phyloP scores from a whole-genome alignment of 2,797 vertebrate species.

The Chaunax sp. region DNA sequence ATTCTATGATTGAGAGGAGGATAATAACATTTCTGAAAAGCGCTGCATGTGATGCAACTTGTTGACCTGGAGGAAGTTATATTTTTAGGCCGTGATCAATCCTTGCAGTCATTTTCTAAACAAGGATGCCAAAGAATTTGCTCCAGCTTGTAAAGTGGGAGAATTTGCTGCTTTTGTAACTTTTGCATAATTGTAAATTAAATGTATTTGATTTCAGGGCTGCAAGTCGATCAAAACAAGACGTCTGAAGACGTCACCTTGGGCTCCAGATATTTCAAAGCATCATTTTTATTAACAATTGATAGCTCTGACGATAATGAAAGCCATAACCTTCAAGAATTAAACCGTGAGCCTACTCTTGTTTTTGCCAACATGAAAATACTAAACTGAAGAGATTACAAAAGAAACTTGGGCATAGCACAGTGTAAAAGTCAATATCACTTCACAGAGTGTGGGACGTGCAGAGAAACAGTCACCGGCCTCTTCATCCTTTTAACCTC shows the following conservation, averaged over 20 bases:
- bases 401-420: neutral
- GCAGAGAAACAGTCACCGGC: neutral
- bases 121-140: too few species aligned
- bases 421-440: neutral
- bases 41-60: neutral
- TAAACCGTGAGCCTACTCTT: neutral
- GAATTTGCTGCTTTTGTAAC: neutral
- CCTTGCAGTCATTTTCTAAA: too few species aligned
- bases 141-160: neutral
- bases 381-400: neutral
- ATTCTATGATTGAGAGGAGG: constrained; percentile 1
- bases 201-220: neutral
- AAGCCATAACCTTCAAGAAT: too few species aligned
- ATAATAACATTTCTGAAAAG: constrained; percentile 8
- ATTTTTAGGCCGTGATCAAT: neutral
- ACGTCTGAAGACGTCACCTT: neutral
- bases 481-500: constrained; percentile 19
- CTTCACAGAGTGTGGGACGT: constrained; percentile 1
- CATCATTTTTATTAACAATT: neutral
- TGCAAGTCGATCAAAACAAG: neutral
- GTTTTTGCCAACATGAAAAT: neutral
- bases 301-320: neutral
- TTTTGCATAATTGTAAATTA: neutral
- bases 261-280: neutral
- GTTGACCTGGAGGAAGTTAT: neutral